A percentile compares a stretch with the other conserved stretches of the same genome.
Conservation (phyloP, 1,140 invertebrate genomes). For the Tenebrio molitor region DNA sequence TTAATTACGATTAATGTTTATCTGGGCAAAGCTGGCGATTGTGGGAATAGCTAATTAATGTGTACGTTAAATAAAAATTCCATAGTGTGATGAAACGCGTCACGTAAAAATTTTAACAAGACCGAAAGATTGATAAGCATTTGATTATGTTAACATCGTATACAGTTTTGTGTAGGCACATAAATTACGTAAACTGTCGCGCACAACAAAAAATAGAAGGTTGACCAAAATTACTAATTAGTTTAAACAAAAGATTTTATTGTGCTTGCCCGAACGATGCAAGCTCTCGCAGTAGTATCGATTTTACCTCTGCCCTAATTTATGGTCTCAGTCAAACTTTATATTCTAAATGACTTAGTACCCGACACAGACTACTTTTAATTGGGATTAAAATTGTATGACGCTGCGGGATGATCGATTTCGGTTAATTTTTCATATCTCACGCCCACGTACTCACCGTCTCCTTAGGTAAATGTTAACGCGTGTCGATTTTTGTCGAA, state of each 20-base stretch:
- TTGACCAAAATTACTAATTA: conserved; percentile 7
- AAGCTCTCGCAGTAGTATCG: not conserved
- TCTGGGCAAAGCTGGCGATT: no score
- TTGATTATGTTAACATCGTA: not conserved
- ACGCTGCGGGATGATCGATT: not conserved
- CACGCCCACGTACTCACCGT: not conserved
- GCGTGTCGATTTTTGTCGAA: not conserved
- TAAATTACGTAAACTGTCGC: not conserved
- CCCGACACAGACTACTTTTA: not conserved
- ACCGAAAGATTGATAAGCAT: no score
- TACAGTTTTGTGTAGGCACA: not conserved
- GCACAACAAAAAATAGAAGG: not conserved
- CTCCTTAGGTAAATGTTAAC: not conserved
- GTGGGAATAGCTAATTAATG: no score
- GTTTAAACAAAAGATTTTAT: not conserved
- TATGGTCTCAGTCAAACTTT: not conserved
- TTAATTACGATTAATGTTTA: no score
- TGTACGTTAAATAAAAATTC: no score
- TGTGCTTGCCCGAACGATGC: not conserved
- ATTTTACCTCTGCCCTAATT: not conserved
- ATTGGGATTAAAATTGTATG: not conserved
- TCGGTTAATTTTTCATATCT: not conserved
- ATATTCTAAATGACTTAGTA: not conserved
- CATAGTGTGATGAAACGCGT: no score
- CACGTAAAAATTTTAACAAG: not conserved